phyloP scores from a whole-genome alignment of 1,140 invertebrate genomes.

The Drosophila malerkotliana region DNA sequence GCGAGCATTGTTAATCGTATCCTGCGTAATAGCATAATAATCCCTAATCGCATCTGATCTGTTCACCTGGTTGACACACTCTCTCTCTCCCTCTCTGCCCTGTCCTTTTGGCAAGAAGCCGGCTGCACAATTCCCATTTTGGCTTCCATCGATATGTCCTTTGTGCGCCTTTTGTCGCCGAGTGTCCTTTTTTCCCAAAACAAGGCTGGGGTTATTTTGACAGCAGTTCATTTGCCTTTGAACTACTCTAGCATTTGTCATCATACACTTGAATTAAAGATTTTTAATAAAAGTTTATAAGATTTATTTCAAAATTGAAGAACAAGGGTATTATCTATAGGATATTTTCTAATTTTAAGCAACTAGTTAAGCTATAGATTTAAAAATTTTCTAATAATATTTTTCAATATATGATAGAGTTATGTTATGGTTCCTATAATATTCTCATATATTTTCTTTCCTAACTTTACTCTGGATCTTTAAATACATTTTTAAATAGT shows the following conservation, averaged over 20 bases:
- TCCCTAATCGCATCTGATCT: constrained; percentile 82
- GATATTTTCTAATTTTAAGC: no score
- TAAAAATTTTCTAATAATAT: no score
- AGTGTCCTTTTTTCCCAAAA: constrained; percentile 41
- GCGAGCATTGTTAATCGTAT: constrained; percentile 77
- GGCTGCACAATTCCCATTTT: constrained; percentile 67
- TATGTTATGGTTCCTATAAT: no score
- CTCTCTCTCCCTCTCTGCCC: constrained; percentile 13
- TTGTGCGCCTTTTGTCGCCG: constrained; percentile 60
- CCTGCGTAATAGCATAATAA: constrained; percentile 83
- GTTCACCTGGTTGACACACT: constrained; percentile 73
- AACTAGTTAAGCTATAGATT: no score
- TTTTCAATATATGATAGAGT: no score
- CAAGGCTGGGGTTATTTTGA: constrained; percentile 77
- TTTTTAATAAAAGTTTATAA: no score
- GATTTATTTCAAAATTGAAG: neutral
- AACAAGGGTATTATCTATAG: no score
- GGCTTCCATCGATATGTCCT: constrained; percentile 63
- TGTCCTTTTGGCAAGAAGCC: neutral
- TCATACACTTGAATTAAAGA: constrained; percentile 2
- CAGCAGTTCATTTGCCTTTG: constrained; percentile 81
- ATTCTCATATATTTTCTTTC: no score
- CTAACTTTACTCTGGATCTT: no score
- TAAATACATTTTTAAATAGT: no score
- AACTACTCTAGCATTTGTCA: constrained; percentile 53